A percentile compares a stretch with the other conserved stretches of the same genome.
Conservation (phyloP, 1,140 invertebrate species). For the Acromyrmex charruanus region DNA sequence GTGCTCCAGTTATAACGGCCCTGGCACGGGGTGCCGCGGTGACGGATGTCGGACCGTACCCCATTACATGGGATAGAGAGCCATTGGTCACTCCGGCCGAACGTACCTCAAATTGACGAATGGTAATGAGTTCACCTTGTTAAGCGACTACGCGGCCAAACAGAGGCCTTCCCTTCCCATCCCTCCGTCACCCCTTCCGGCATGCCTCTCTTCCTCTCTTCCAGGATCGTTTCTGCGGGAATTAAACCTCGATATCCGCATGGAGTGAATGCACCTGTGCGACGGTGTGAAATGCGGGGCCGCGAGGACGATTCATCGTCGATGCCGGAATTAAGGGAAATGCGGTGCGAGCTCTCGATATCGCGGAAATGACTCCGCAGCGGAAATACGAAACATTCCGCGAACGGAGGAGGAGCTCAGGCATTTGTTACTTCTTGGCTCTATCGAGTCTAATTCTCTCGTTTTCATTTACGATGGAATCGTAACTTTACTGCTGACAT, state of each 20-base stretch:
- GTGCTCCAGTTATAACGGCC: slow-evolving; percentile 81
- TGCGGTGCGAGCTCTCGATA: slow-evolving; percentile 42
- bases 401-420: slow-evolving; percentile 19
- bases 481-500: background rate
- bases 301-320: slow-evolving; percentile 71
- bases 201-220: slow-evolving; percentile 10
- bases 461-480: background rate
- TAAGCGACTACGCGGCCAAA: slow-evolving; percentile 82
- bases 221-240: slow-evolving; percentile 66
- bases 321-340: slow-evolving; percentile 70
- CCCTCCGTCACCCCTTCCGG: slow-evolving; percentile 9
- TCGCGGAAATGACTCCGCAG: slow-evolving; percentile 42
- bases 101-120: slow-evolving; percentile 87
- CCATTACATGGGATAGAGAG: slow-evolving; percentile 86
- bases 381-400: slow-evolving; percentile 42
- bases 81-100: slow-evolving; percentile 86
- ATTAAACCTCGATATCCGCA: slow-evolving; percentile 73
- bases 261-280: slow-evolving; percentile 62
- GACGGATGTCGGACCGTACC: slow-evolving; percentile 85
- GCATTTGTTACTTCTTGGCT: slow-evolving; percentile 50
- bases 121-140: slow-evolving; percentile 87
- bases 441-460: background rate
- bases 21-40: slow-evolving; percentile 79
- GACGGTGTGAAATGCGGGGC: slow-evolving; percentile 46
- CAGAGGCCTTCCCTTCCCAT: slow-evolving; percentile 47